Evolutionary conservation across 2,113 vertebrate species (phyloP), one percentile per base, ranked within the genome.

Genomic region (Etheostoma cragini): DNA sequence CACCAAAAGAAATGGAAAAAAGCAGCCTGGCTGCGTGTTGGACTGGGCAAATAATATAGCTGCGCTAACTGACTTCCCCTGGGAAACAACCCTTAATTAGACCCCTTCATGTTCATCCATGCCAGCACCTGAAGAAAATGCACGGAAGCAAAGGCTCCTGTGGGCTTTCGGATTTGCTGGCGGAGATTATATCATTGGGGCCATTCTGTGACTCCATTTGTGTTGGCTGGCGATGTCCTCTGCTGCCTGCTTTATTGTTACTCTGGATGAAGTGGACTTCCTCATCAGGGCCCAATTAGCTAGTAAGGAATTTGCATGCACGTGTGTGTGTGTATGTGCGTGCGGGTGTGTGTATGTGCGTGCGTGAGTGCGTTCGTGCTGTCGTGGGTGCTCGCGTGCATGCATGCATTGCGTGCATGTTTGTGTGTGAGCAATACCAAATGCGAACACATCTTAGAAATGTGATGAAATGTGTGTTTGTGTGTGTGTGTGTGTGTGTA

Each of bases 61-160:
- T 52, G 67, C 68, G 87, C 81, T 72, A n/a, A 49, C 75, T 22
- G 53, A 73, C 63, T 82, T 1, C 85, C 83, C 73, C 21, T 3
- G 33, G 72, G 91, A 86, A 78, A 90, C 10, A 45, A 84, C 84
- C 88, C 84, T 85, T 90, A 92, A 92, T 93, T 89, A 92, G 85
- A 79, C 75, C 65, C 65, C 77, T 74, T 82, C 82, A 42, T 88
- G 79, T 81, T 80, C 79, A 67, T 82, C 85, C 22, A 30, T 74
- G 77, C 83, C 81, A 84, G 81, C 78, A 82, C 87, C 87, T 90
- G 84, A 89, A 89, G 89, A 88, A 82, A 76, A 75, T 47, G 56
- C 60, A n/a, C 49, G 14, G 30, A 65, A 45, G 53, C 47, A 50
- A 63, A 30, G 38, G 62, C 76, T 83, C 80, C 87, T 72, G 52